Conservation (phyloP, 2,797 vertebrate genomes). For the Lepus townsendii region DNA sequence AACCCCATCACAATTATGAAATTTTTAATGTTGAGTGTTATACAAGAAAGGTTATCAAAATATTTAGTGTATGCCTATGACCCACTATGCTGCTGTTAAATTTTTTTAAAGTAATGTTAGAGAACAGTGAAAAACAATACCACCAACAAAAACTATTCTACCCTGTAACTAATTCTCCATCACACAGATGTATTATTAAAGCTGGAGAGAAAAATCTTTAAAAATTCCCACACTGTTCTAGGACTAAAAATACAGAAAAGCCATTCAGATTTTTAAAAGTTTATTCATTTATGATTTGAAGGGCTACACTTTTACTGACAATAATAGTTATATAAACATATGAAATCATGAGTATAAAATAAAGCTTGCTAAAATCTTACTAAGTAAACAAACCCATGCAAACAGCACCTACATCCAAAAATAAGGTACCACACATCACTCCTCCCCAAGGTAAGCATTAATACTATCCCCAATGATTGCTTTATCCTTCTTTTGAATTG, state of each 20-base stretch:
- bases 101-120: slow-evolving; percentile 27
- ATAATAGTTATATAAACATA: background rate
- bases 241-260: background rate
- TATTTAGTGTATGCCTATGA: background rate
- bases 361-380: background rate
- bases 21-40: background rate
- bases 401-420: background rate
- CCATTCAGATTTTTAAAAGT: background rate
- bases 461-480: background rate
- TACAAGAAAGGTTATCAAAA: background rate
- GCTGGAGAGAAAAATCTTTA: background rate
- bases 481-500: background rate
- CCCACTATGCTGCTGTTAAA: background rate
- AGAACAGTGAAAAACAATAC: background rate
- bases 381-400: background rate
- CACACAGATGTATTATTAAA: background rate
- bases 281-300: slow-evolving; percentile 9
- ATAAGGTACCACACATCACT: background rate
- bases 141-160: background rate
- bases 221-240: background rate
- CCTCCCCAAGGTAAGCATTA: background rate
- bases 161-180: background rate
- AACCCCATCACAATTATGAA: background rate
- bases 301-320: background rate
- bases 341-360: background rate